These are phyloP conservation scores for Dorcus hopei DNA, from an alignment of 2,888 invertebrate genomes.

Conservation along the genomic window DNA sequence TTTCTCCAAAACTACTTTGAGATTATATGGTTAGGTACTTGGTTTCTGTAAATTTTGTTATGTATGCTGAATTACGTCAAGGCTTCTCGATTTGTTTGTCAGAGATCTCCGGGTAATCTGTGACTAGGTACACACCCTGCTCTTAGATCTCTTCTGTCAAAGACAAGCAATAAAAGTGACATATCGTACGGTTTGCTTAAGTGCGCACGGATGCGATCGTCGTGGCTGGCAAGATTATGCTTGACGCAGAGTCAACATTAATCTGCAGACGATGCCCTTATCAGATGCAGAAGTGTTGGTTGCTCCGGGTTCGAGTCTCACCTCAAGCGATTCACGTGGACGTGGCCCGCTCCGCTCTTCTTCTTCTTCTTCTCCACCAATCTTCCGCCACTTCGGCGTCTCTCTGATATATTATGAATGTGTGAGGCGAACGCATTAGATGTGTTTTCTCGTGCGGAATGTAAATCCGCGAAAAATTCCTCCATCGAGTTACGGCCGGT, in stretches of 20 bases:
- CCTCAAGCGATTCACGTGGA: slow-evolving; percentile 22
- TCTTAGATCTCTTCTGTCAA: slow-evolving; percentile 10
- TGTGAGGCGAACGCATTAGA: neutral
- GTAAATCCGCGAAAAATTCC: neutral
- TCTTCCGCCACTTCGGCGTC: neutral
- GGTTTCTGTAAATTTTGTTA: no score
- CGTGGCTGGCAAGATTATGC: slow-evolving; percentile 20
- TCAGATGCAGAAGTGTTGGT: slow-evolving; percentile 23
- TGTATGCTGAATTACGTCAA: no score
- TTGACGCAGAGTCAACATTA: slow-evolving; percentile 20
- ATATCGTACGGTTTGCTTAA: slow-evolving; percentile 20
- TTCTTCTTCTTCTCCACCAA: neutral
- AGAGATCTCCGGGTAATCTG: neutral
- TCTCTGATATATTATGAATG: neutral
- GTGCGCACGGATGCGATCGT: slow-evolving; percentile 17
- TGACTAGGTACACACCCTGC: slow-evolving; percentile 3
- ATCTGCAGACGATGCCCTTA: slow-evolving; percentile 20
- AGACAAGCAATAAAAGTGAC: slow-evolving; percentile 18
- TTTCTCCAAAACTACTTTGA: no score
- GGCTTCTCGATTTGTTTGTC: neutral
- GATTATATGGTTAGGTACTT: no score
- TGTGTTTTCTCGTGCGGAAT: neutral
- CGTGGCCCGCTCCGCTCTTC: slow-evolving; percentile 8
- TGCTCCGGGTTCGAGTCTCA: slow-evolving; percentile 18
- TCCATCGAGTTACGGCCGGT: neutral